Conservation (phyloP, 2,888 invertebrate species). For the Habrosyne pyritoides region DNA sequence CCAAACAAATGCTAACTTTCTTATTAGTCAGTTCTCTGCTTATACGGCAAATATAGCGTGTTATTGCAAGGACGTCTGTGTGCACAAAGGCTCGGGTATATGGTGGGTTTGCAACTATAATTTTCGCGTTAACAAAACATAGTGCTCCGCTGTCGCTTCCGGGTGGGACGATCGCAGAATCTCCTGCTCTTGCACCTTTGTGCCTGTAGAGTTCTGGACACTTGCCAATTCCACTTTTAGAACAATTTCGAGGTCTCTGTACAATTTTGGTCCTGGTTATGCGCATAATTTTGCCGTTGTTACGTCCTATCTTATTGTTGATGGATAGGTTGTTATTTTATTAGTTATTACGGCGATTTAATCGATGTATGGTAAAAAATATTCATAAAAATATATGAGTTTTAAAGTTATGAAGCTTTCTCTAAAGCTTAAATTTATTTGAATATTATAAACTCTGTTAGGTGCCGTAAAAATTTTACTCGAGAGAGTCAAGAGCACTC, state of each 20-base stretch:
- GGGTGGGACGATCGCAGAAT: slow-evolving; percentile 33
- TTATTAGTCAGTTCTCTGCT: background rate
- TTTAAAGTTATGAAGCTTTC: background rate
- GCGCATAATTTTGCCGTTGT: slow-evolving; percentile 22
- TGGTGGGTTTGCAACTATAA: background rate
- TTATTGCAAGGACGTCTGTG: background rate
- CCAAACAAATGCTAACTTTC: background rate
- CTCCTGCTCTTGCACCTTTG: slow-evolving; percentile 47
- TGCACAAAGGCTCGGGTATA: background rate
- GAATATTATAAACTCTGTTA: background rate
- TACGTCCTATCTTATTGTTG: background rate
- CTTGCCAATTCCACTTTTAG: slow-evolving; percentile 57
- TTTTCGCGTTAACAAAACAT: slow-evolving; percentile 11
- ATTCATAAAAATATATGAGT: background rate
- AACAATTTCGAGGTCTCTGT: slow-evolving; percentile 51
- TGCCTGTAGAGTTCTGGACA: slow-evolving; percentile 41
- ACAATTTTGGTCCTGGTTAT: slow-evolving; percentile 33
- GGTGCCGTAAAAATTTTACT: background rate
- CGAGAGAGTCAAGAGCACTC: background rate
- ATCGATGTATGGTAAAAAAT: background rate
- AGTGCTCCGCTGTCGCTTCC: slow-evolving; percentile 34
- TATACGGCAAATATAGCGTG: background rate
- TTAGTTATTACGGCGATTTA: background rate
- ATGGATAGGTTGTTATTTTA: background rate
- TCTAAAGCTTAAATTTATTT: background rate